Percentiles rank a stretch among this genome's conserved stretches.
Evolutionary conservation across 2,888 invertebrate genomes (phyloP).

Genomic region (Netelia virgata): DNA sequence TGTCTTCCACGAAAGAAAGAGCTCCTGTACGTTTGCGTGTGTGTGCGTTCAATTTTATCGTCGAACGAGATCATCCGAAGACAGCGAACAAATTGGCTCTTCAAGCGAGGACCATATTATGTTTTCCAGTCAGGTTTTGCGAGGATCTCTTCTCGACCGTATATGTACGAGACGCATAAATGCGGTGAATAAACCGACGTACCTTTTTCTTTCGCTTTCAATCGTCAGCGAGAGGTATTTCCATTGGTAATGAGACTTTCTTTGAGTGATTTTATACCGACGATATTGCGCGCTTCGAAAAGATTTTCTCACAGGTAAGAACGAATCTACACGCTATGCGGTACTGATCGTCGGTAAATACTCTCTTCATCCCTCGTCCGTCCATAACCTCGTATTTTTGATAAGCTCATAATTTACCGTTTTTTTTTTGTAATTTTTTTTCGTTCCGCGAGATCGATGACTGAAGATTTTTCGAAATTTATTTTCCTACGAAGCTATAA

Average conservation of each 20-base stretch:
- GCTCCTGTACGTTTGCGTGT: not conserved
- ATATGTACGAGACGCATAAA: constrained; percentile 9
- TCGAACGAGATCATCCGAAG: constrained; percentile 58
- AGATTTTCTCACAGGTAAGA: no score
- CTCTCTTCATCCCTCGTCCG: no score
- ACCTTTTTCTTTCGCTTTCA: constrained; percentile 6
- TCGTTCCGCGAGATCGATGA: not conserved
- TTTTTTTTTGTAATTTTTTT: not conserved
- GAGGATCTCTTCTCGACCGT: constrained; percentile 39
- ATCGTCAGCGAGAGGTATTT: constrained; percentile 21
- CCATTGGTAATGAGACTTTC: constrained; percentile 10
- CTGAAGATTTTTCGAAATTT: not conserved
- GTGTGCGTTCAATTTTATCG: constrained; percentile 57
- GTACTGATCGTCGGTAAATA: no score
- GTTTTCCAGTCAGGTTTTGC: constrained; percentile 56
- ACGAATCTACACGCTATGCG: no score
- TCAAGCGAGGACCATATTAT: constrained; percentile 19
- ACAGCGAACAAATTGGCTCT: constrained; percentile 59
- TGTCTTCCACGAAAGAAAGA: constrained; percentile 42
- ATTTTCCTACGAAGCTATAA: not conserved
- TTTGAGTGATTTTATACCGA: no score
- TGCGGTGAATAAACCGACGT: constrained; percentile 43
- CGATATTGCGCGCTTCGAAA: no score
- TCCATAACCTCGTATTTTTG: no score
- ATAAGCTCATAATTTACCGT: no score